Conservation (phyloP, 1,140 invertebrate species). For the Caenorhabditis inopinata region DNA sequence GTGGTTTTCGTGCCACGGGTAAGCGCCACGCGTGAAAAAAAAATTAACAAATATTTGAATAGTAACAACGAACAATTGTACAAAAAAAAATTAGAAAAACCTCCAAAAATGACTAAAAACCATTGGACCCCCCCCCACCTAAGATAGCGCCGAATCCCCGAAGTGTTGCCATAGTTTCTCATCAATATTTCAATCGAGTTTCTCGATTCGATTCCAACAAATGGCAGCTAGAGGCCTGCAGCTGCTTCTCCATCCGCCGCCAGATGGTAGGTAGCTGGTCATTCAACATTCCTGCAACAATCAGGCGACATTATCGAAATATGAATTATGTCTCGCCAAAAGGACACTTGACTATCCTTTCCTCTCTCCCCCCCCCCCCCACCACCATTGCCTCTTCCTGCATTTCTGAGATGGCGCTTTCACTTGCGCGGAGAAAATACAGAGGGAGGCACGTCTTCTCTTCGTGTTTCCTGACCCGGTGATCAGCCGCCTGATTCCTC, state of each 20-base stretch:
- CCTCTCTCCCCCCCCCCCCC: neutral
- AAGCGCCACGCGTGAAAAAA: too few species aligned
- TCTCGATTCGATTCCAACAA: constrained; percentile 13
- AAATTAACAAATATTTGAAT: too few species aligned
- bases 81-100: too few species aligned
- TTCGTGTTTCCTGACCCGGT: neutral
- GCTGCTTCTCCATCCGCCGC: neutral
- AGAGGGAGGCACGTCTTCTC: neutral
- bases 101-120: too few species aligned
- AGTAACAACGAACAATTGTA: too few species aligned
- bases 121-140: too few species aligned
- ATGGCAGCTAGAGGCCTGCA: neutral
- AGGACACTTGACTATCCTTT: constrained; percentile 6
- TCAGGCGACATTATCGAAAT: constrained; percentile 31
- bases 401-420: neutral
- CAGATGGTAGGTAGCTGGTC: neutral
- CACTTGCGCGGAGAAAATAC: neutral
- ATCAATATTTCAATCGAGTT: neutral
- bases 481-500: constrained; percentile 3
- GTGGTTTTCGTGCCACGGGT: too few species aligned
- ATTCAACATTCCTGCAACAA: constrained; percentile 31
- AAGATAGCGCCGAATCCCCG: too few species aligned
- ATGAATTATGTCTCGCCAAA: constrained; percentile 33
- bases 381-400: neutral
- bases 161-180: neutral